Base-by-base conservation (phyloP, 2,113 vertebrate genomes). In the Nibea coibor region DNA sequence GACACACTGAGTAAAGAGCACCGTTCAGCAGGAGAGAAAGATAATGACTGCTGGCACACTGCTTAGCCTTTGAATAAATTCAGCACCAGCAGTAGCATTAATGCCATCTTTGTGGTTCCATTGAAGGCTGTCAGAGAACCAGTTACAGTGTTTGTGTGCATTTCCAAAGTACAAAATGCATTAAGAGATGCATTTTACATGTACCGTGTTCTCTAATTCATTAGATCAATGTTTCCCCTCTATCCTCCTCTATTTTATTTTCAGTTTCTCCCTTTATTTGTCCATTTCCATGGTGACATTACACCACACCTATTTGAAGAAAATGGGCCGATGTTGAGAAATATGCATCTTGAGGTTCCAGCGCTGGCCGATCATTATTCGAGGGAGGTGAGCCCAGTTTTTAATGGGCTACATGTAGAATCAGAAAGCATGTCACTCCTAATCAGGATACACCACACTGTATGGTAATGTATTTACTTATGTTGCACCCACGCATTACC, bases 41-140 rank as follows among this genome's bases (percentile, higher is more conserved):
- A 77, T 80, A 45, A 78, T 64, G 24, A 79, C 24, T 50, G 45
- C 68, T 72, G 59, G 17, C 63, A 71, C 50, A 66, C 69, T 61
- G 57, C 35, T 75, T 62, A 71, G 45, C 54, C 72, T 54, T 69
- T 82, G 16, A 59, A 72, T 64, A 56, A 70, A 72, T 51, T 31
- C n/a, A 54, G 22, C 58, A 53, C 0, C 31, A 43, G 59, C 47
- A 54, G 43, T 10, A 59, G 50, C 48, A 67, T 69, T 35, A 28
- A 64, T 0, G 6, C 50, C 20, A 64, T 67, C 35, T 48, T 14
- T 39, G 17, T 35, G 47, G 53, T 66, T 26, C 73, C 16, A 71
- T 9, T 56, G 39, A 71, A 31, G 9, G 17, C 11, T 14, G 43
- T 14, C 43, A 45, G 43, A 45, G 43, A 45, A 45, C 10, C 24